Evolutionary conservation across 2,888 invertebrate genomes (phyloP).

Genomic region (Zaprionus bogoriensis): DNA sequence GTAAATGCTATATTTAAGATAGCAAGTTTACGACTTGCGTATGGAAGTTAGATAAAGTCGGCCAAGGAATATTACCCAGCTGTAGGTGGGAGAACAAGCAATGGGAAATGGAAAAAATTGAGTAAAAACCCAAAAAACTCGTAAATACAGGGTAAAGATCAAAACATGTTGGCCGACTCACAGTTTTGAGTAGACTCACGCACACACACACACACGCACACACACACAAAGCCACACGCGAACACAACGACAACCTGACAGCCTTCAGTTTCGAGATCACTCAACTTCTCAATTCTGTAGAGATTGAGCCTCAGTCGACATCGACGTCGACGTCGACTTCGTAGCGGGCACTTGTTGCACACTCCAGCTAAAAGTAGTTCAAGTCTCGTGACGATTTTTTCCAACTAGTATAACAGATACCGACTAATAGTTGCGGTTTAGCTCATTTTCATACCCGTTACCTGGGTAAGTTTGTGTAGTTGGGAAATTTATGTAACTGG

Average conservation of each 20-base stretch:
- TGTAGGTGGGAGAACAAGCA: slow-evolving; percentile 2
- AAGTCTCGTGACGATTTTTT: slow-evolving; percentile 54
- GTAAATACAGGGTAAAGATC: slow-evolving; percentile 49
- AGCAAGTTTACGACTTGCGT: slow-evolving; percentile 46
- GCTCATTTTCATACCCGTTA: neutral
- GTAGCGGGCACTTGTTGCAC: slow-evolving; percentile 14
- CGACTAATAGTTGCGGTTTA: neutral
- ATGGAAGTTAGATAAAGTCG: slow-evolving; percentile 39
- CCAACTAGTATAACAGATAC: neutral
- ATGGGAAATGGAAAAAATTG: slow-evolving; percentile 1
- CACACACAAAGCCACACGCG: neutral
- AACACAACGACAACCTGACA: slow-evolving; percentile 30
- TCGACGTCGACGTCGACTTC: neutral
- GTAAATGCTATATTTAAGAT: slow-evolving; percentile 69
- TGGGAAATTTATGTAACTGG: neutral
- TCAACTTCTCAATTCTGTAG: slow-evolving; percentile 33
- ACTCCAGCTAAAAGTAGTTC: slow-evolving; percentile 38
- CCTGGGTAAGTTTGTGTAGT: neutral
- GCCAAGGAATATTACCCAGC: slow-evolving; percentile 18
- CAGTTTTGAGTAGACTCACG: neutral
- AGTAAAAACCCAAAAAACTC: slow-evolving; percentile 16
- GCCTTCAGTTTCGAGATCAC: slow-evolving; percentile 50
- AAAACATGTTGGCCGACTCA: slow-evolving; percentile 41
- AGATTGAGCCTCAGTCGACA: slow-evolving; percentile 16
- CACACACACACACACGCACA: neutral